Base-by-base conservation (phyloP, 1,140 invertebrate species). In the Colletes latitarsis region DNA sequence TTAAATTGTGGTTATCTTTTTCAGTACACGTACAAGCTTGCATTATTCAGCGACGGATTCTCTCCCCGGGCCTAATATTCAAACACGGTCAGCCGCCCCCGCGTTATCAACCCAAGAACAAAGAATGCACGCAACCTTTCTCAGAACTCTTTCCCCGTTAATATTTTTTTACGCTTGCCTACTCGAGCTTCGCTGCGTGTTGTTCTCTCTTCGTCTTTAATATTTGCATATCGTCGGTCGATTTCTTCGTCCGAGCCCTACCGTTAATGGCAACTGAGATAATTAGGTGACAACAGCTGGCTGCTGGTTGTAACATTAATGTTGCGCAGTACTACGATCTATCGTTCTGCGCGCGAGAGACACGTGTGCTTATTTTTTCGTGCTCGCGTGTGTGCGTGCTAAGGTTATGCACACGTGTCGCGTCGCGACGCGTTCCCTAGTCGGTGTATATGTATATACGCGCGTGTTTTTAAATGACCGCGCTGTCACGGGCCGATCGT, bases 241-340 rank as follows among this genome's bases (percentile, higher is more conserved):
- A 75, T 80, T 85, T 85, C 70, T 74, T 14, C 39, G 64, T 43
- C 21, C 21, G 68, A 72, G 77, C 84, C 75, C 71, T 76, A 68
- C 71, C 72, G 62, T 72, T 82, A 87, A 82, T 79, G 72, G 73
- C 72, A 62, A 71, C 63, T 72, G 72, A 87, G 82, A 87, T 87
- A 87, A 86, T 87, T 86, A 87, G 86, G 79, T 86, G 82, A 86
- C 82, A 87, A 86, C 86, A 87, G 84, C 86, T 87, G 86, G 62
- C 78, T 77, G 53, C 84, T 82, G 57, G 39, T 72, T 77, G 39
- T 53, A 69, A 68, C 71, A 79, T 77, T 81, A 77, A 82, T 74
- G 77, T 58, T 78, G 72, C 84, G 78, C 68, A 75, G 70, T 84
- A 73, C 39, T 62, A 41, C 75, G 57, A 71, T 70, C 49, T 69